phyloP scores from a whole-genome alignment of 2,113 vertebrate genomes.

The Notarius quadriscutis region DNA sequence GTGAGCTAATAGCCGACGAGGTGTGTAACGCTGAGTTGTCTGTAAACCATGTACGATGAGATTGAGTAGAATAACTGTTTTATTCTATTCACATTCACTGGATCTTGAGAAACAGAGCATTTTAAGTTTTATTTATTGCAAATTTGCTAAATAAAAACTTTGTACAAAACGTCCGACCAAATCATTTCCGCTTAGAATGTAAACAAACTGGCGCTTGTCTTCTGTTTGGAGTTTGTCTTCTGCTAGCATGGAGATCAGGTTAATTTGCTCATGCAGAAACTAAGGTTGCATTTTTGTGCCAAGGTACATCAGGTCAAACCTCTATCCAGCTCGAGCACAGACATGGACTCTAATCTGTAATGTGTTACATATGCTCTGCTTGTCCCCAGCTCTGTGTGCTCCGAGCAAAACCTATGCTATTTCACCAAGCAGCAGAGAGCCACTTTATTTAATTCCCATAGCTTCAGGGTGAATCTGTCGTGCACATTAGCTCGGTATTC shows the following conservation, averaged over 20 bases:
- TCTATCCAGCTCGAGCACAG: neutral
- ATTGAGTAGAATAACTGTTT: too few relatives aligned
- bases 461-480: conserved; percentile 8
- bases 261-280: neutral
- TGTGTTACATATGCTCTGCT: neutral
- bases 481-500: neutral
- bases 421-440: conserved; percentile 1
- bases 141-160: too few relatives aligned
- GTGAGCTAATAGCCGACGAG: too few relatives aligned
- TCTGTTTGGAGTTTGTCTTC: too few relatives aligned
- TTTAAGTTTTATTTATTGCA: too few relatives aligned
- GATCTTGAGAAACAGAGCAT: too few relatives aligned
- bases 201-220: too few relatives aligned
- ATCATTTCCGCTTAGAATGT: too few relatives aligned
- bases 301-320: neutral
- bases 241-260: neutral
- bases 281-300: neutral
- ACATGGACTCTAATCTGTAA: neutral
- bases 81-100: too few relatives aligned
- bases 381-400: neutral
- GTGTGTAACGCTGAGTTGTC: too few relatives aligned
- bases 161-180: too few relatives aligned
- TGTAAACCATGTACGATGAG: too few relatives aligned
- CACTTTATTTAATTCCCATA: conserved; percentile 13
- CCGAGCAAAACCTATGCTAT: conserved; percentile 1